phyloP scores from a whole-genome alignment of 1,140 invertebrate genomes.

The Gonatopus flavifemur region DNA sequence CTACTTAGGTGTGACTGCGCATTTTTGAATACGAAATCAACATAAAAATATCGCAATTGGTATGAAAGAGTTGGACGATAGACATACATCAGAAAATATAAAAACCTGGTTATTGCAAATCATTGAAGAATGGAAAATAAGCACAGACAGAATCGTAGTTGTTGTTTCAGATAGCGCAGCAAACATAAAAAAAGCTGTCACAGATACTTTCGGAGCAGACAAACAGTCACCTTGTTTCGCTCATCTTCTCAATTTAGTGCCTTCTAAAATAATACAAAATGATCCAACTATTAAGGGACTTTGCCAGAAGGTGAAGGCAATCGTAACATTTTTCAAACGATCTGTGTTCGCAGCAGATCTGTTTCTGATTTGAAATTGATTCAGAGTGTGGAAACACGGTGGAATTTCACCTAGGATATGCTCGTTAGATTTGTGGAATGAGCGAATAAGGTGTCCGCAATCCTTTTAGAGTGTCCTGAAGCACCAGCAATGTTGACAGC shows the following conservation, averaged over 20 bases:
- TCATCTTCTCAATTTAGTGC: background rate
- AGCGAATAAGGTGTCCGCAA: slow-evolving; percentile 32
- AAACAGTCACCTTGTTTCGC: slow-evolving; percentile 13
- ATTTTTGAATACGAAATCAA: slow-evolving; percentile 28
- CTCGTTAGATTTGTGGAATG: slow-evolving; percentile 43
- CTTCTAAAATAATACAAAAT: background rate
- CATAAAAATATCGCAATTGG: slow-evolving; percentile 30
- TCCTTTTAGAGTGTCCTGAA: slow-evolving; percentile 35
- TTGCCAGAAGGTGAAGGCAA: slow-evolving; percentile 5
- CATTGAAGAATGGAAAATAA: slow-evolving; percentile 41
- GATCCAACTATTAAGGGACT: background rate
- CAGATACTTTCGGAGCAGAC: slow-evolving; percentile 38
- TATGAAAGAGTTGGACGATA: slow-evolving; percentile 35
- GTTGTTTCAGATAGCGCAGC: slow-evolving; percentile 23
- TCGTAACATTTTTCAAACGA: slow-evolving; percentile 5
- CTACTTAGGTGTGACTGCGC: slow-evolving; percentile 34
- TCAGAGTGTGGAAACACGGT: slow-evolving; percentile 39
- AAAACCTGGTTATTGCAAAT: slow-evolving; percentile 34
- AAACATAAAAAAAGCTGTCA: slow-evolving; percentile 45
- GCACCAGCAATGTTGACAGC: slow-evolving; percentile 41
- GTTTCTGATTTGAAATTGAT: slow-evolving; percentile 9
- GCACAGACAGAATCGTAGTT: slow-evolving; percentile 39
- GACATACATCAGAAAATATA: slow-evolving; percentile 42
- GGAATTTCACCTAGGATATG: slow-evolving; percentile 49
- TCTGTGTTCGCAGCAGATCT: too few species aligned